phyloP scores from a whole-genome alignment of 64 coral and sea anemone species.

The Dendronephthya gigantea region DNA sequence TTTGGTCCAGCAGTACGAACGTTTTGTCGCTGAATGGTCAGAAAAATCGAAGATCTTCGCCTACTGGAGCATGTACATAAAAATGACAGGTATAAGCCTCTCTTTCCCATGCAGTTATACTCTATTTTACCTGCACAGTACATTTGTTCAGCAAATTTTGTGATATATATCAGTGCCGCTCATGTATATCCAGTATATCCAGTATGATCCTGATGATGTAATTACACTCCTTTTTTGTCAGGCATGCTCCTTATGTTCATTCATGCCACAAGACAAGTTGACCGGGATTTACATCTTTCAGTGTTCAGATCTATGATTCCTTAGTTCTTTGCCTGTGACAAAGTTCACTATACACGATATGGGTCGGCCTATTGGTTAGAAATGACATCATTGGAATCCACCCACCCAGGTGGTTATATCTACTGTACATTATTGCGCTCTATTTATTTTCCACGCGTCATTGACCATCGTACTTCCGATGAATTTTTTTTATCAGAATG shows the following conservation, averaged over 20 bases:
- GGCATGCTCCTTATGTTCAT: not conserved
- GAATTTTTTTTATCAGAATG: no score
- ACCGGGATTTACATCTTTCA: not conserved
- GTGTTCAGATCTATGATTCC: not conserved
- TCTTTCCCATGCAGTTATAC: no score
- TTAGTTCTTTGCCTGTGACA: not conserved
- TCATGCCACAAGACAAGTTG: not conserved
- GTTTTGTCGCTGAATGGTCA: constrained; percentile 21
- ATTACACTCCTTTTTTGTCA: no score
- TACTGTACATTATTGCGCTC: no score
- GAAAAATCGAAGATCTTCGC: constrained; percentile 26
- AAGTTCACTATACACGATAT: not conserved
- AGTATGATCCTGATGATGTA: no score
- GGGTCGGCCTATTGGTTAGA: not conserved
- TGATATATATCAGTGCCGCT: no score
- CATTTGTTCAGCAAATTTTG: no score
- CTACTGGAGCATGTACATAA: constrained; percentile 41
- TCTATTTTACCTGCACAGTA: no score
- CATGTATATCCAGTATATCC: no score
- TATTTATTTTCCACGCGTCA: no score
- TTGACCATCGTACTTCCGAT: no score
- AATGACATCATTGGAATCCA: not conserved
- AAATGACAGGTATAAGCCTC: constrained; percentile 19
- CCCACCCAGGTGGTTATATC: no score
- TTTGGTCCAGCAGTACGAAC: constrained; percentile 19